Base-by-base conservation (phyloP, 2,113 vertebrate genomes). In the Python bivittatus region DNA sequence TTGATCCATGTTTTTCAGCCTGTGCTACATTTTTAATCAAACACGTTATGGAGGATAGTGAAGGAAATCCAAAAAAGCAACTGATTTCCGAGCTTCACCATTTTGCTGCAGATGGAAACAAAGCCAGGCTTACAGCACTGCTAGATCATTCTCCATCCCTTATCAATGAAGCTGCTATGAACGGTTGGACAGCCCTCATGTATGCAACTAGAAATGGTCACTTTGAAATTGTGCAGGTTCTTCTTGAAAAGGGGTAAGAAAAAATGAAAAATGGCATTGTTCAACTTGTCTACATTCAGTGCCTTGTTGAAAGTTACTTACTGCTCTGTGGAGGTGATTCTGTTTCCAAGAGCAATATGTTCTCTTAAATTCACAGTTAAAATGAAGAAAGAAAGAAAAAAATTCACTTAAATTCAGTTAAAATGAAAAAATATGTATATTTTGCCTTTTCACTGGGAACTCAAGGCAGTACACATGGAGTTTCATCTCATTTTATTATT, bases 151-250 rank as follows among this genome's bases (percentile, higher is more conserved):
- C 89, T 58, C 97, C 97, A 0, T 98, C 98, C 0, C 97, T 99
- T 87, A 56, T 98, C 89, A 98, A 99, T 84, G 96, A 96, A 93
- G 93, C 96, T 15, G 97, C 97, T 42, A 93, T 95, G 91, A 98
- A 98, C 0, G 98, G 98, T 95, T 99, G 99, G 99, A 99, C 98
- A 7, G 99, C 98, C 2, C 94, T 99, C 92, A 99, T 99, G 99
- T 97, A 98, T 38, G 98, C 97, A 1, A 98, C 98, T 10, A 98
- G 99, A 79, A 99, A 99, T 29, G 99, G 99, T 33, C 99, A 99
- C 93, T 92, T 94, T 6, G 91, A 97, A 0, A 93, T 97, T 86
- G 98, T 97, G 86, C 97, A 97, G 42, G 60, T 95, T 91, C 98
- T 99, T 84, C 97, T 99, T 92, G 96, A 97, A 9, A 96, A 97